Base-by-base conservation (phyloP, 2,888 invertebrate genomes). In the Anthrax anthrax region DNA sequence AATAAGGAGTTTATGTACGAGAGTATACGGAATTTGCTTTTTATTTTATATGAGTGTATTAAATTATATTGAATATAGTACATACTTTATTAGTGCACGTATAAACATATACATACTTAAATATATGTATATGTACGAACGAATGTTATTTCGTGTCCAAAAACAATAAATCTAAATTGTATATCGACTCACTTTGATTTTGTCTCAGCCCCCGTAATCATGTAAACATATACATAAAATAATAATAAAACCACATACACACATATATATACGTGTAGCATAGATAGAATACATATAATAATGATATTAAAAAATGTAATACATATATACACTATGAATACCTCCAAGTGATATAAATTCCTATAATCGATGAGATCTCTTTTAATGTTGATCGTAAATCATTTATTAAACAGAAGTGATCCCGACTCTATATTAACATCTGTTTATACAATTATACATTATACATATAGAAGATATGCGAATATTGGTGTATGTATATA, bases 381-480 rank as follows among this genome's bases (percentile, higher is more conserved):
- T 37, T 40, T 47, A 47, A 47, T 43, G 23, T 39, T 37, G 40
- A 39, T 19, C 47, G 23, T 47, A 47, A 47, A 47, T 47, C 47
- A 47, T 36, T 34, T 43, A 18, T 18, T 40, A 43, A 43, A 47
- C 47, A 47, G 47, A 47, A 47, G 47, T 47, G 43, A 47, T 47
- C 39, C 36, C 36, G 34, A 23, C 39, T 27, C 29, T 9, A 9
- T 3, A 14, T 8, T 18, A 47, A 47, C 47, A 47, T 47, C 47
- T 47, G 47, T 47, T 43, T 39, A 47, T 43, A 47, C 43, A 43
- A 43, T 43, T 47, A 47, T 39, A 16, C 23, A 27, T n/a, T n/a
- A n/a, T n/a, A n/a, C n/a, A n/a, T n/a, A n/a, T n/a, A n/a, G n/a
- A n/a, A n/a, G n/a, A n/a, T n/a, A n/a, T n/a, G n/a, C n/a, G n/a